Percentiles rank a stretch among this genome's conserved stretches.
Conservation (phyloP, 2,113 vertebrate species). For the Excalfactoria chinensis region DNA sequence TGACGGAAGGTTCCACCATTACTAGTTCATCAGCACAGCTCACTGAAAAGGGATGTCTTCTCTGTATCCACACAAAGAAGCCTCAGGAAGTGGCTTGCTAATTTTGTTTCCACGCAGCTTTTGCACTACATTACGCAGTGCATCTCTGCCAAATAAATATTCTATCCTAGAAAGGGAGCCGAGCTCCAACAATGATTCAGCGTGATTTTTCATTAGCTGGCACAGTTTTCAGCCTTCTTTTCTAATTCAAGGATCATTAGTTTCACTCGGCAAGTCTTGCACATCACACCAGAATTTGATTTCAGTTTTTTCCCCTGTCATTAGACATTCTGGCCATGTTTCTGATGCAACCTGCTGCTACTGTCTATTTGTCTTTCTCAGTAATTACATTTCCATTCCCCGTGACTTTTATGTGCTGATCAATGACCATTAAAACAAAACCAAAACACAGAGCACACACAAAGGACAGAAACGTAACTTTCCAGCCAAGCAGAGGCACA, state of each 20-base stretch:
- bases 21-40: background rate
- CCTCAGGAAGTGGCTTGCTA: background rate
- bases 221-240: background rate
- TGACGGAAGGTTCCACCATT: no score
- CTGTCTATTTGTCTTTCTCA: conserved; percentile 17
- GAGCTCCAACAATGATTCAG: background rate
- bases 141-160: background rate
- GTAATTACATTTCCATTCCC: conserved; percentile 28
- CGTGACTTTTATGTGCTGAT: background rate
- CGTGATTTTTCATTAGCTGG: background rate
- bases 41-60: background rate
- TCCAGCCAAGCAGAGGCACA: conserved; percentile 7
- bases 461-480: conserved; percentile 16
- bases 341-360: background rate
- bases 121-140: background rate
- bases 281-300: background rate
- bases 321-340: background rate
- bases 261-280: background rate
- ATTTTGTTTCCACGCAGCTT: background rate
- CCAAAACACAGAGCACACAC: background rate
- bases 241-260: background rate
- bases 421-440: background rate
- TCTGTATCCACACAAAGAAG: background rate
- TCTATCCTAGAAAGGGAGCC: background rate
- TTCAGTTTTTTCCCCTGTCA: background rate